phyloP scores from a whole-genome alignment of 1,140 invertebrate species.

The Copidosoma floridanum region DNA sequence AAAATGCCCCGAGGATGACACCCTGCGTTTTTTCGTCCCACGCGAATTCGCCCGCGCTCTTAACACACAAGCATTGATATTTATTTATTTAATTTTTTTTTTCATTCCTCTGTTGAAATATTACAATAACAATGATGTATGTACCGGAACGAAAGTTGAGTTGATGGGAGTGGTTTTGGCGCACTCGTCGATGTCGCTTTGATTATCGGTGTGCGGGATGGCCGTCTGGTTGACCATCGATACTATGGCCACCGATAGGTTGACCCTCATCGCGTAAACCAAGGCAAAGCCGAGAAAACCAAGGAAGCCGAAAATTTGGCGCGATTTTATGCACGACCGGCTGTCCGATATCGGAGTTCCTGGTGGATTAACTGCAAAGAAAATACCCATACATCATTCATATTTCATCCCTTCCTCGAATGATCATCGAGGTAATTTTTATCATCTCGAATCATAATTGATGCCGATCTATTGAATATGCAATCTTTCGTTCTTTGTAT shows the following conservation, averaged over 20 bases:
- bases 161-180: slow-evolving; percentile 56
- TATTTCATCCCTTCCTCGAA: neutral
- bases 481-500: neutral
- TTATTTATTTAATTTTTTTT: slow-evolving; percentile 13
- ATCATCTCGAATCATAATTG: neutral
- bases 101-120: neutral
- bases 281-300: slow-evolving; percentile 78
- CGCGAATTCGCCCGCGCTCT: slow-evolving; percentile 70
- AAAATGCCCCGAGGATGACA: slow-evolving; percentile 80
- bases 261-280: slow-evolving; percentile 89
- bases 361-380: slow-evolving; percentile 46
- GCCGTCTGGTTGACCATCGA: slow-evolving; percentile 85
- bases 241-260: slow-evolving; percentile 90
- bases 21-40: slow-evolving; percentile 80
- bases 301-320: slow-evolving; percentile 76
- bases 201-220: slow-evolving; percentile 58
- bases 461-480: neutral
- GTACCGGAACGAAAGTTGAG: slow-evolving; percentile 60
- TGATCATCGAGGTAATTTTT: neutral
- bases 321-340: slow-evolving; percentile 66
- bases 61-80: slow-evolving; percentile 29
- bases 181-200: slow-evolving; percentile 63
- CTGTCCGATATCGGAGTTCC: slow-evolving; percentile 51
- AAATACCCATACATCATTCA: slow-evolving; percentile 17
- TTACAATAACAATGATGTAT: slow-evolving; percentile 29